These are phyloP conservation scores for Aphelenchoides fujianensis DNA, from an alignment of 1,140 invertebrate species.

Conservation along the genomic window DNA sequence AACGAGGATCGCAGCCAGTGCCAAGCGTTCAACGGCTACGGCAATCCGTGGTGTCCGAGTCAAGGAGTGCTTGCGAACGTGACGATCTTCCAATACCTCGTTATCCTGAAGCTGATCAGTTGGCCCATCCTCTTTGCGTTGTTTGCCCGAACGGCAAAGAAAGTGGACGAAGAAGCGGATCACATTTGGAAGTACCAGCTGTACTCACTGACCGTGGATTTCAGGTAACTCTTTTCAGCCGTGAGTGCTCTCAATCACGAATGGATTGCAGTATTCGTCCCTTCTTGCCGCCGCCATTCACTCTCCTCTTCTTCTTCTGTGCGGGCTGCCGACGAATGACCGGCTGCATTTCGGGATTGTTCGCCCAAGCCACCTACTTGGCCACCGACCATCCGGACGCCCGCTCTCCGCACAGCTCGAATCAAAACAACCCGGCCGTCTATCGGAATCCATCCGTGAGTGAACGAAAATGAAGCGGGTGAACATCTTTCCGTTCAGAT, in stretches of 20 bases:
- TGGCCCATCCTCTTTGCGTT: slow-evolving; percentile 59
- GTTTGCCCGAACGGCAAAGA: slow-evolving; percentile 57
- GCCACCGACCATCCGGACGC: slow-evolving; percentile 43
- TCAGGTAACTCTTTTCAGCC: slow-evolving; percentile 32
- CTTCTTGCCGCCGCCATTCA: slow-evolving; percentile 56
- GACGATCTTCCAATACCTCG: slow-evolving; percentile 50
- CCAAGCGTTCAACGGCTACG: slow-evolving; percentile 39
- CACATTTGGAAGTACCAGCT: slow-evolving; percentile 59
- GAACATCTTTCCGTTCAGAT: no score
- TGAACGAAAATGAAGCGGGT: no score
- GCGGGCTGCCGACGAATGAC: slow-evolving; percentile 18
- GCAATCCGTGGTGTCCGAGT: slow-evolving; percentile 32
- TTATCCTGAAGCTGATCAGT: slow-evolving; percentile 54
- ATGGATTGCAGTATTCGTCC: slow-evolving; percentile 54
- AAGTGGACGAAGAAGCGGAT: slow-evolving; percentile 58
- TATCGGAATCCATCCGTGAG: slow-evolving; percentile 23
- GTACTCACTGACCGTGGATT: slow-evolving; percentile 51
- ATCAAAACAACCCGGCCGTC: neutral
- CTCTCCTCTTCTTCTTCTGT: slow-evolving; percentile 46
- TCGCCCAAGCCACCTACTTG: neutral
- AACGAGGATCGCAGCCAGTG: slow-evolving; percentile 32
- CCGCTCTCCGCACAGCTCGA: neutral
- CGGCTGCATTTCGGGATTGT: slow-evolving; percentile 4
- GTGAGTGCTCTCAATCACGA: neutral
- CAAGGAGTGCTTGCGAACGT: slow-evolving; percentile 12